Evolutionary conservation across 2,113 vertebrate species (phyloP), one percentile per base, ranked within the genome.

Genomic region (Serinus canaria): DNA sequence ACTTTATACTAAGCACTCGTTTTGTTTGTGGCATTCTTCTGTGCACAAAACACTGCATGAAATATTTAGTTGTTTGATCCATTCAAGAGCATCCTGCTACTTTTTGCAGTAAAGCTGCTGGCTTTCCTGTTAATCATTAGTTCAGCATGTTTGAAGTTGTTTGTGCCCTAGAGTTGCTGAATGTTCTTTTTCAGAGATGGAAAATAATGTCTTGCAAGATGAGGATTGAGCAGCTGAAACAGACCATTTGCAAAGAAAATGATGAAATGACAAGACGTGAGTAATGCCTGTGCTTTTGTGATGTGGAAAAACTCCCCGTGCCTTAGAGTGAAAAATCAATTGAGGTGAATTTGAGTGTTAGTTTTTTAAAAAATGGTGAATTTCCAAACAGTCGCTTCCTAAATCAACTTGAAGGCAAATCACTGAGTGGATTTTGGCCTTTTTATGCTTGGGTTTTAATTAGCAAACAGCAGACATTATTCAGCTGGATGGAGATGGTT

Each of bases 181-280:
- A 70, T 92, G 46, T 68, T 94, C 92, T 93, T 70, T 94, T 96
- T 96, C 98, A 99, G 99, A 99, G 99, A 84, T 99, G 99, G 99
- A 99, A 99, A 98, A 99, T 99, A 89, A 99, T 99, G 99, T 99
- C 99, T 39, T 99, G 99, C 96, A 98, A 98, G 98, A 99, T 99
- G 98, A 99, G 99, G 96, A 99, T 99, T 84, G 98, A 99, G 93
- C 99, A 99, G 96, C 97, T 99, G 92, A 99, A 98, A 95, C 99
- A 99, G 93, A 99, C 99, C 22, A 98, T 99, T 64, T 98, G 97
- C 94, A 98, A 98, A 95, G 98, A 98, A 89, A 99, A 98, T 47
- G 98, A 99, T 90, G 98, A 99, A 94, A 98, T 98, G 92, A 98
- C 98, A 95, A 98, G 96, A 90, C 98, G 99, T 99, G 97, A 98